Base-by-base conservation (phyloP, 2,113 vertebrate genomes). In the Syngnathus typhle region DNA sequence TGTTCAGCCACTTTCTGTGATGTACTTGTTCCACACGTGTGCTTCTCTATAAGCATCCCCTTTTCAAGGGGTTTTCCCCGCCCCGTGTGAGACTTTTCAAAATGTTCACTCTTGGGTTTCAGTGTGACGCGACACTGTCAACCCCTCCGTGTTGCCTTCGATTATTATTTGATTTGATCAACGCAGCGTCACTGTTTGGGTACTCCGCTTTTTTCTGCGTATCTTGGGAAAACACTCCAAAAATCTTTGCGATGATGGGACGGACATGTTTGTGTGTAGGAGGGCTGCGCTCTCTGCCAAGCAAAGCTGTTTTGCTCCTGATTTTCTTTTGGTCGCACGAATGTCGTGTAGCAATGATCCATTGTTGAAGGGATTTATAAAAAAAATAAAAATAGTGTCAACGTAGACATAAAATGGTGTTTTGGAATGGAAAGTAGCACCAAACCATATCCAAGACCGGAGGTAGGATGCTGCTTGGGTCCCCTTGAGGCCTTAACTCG, bases 211-310 rank as follows among this genome's bases (percentile, higher is more conserved):
- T 75, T 32, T 51, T 75, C 64, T 32, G 70, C 84, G 81, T 84
- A 83, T 74, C 79, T 85, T 77, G 77, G 81, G 16, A 88, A 81
- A 87, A 77, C 82, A 84, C 83, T 85, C 82, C 19, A 59, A 86
- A 76, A 87, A 88, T 86, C 78, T 80, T 78, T 84, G 82, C 60
- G 82, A 81, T 83, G 86, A 82, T 79, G 70, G 85, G 90, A 91
- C 88, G 85, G 90, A 91, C 88, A 91, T 87, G 88, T 91, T 89
- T 91, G 80, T 87, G 87, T 87, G 90, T 91, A 86, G 89, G 89
- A 78, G 90, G 85, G 65, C 81, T 86, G 87, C 88, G 86, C 83
- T 87, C 89, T 87, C 85, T 87, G 88, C 86, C 84, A 85, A 89
- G 85, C 87, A 87, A 87, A 89, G 85, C 88, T 89, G 89, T 88